Base-by-base conservation (phyloP, 2,888 invertebrate genomes). In the Spodoptera exigua region DNA sequence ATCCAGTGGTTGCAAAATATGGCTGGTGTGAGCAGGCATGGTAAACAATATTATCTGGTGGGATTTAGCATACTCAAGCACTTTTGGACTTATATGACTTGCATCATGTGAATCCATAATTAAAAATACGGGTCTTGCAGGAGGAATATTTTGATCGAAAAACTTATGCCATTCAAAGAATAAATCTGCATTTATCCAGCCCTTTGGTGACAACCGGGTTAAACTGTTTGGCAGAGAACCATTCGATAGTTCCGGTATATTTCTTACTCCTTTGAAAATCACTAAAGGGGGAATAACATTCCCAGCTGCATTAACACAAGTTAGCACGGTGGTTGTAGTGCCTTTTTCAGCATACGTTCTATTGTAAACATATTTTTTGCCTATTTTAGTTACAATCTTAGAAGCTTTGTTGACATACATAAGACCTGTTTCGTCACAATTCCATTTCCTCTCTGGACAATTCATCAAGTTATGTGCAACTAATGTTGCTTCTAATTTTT, bases 91-190 rank as follows among this genome's bases (percentile, higher is more conserved):
- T 39, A 76, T 55, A 41, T 78, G 70, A 46, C 65, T 64, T 32
- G 66, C 66, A 68, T 73, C n/a, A n/a, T n/a, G 74, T 46, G 69
- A 76, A 57, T 76, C 67, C 71, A 76, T 71, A 35, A 74, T 64
- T 35, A 78, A 49, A 21, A 76, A 44, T 18, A 70, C 63, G 32
- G 67, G 68, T 41, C 62, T 58, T 55, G 55, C 60, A 18, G 70
- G 74, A 45, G 72, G 72, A 63, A 68, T 72, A 36, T 52, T 56
- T 56, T 58, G 11, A 39, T 44, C 36, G 45, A 74, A 76, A 67
- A 69, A 69, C 41, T 61, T 44, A 17, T 75, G 53, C 73, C 71
- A 77, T 49, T 74, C 74, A 16, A 63, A 57, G 44, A 68, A 77
- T 60, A 71, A 58, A 39, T 74, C 72, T 36, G 67, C 55, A 56